phyloP scores from a whole-genome alignment of 2,888 invertebrate species.

The Pseudolycoriella hygida region DNA sequence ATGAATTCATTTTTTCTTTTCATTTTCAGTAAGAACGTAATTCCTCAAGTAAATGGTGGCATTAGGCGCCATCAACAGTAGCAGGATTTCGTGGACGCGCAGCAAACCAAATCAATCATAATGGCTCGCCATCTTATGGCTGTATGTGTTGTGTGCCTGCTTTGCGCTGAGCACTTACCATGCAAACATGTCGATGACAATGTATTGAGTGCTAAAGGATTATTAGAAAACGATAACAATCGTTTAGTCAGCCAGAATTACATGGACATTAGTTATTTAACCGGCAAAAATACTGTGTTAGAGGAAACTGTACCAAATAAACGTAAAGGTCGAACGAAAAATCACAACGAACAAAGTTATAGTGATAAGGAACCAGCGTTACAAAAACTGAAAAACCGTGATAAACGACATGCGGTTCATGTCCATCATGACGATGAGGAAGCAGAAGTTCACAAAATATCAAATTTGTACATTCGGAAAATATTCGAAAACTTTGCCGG shows the following conservation, averaged over 20 bases:
- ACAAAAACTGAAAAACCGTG: not conserved
- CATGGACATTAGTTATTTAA: not conserved
- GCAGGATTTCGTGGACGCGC: no score
- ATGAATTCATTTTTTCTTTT: no score
- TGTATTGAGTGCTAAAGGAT: not conserved
- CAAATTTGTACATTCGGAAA: slow-evolving; percentile 35
- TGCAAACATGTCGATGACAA: slow-evolving; percentile 51
- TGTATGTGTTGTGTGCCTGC: slow-evolving; percentile 66
- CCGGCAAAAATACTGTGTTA: not conserved
- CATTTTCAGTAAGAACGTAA: no score
- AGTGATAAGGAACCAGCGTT: not conserved
- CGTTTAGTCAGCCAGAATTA: not conserved
- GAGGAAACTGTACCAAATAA: not conserved
- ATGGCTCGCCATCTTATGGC: slow-evolving; percentile 51
- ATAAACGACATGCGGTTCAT: slow-evolving; percentile 9
- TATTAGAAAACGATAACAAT: not conserved
- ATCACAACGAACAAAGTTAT: not conserved
- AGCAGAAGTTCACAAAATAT: not conserved
- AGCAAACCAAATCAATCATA: slow-evolving; percentile 9
- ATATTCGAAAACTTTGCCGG: slow-evolving; percentile 51
- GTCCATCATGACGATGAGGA: slow-evolving; percentile 9
- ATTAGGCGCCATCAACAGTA: no score
- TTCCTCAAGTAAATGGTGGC: no score
- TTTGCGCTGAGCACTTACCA: slow-evolving; percentile 58
- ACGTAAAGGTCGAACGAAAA: not conserved